Conservation (phyloP, 2,797 vertebrate species). For the Siniperca undulata region DNA sequence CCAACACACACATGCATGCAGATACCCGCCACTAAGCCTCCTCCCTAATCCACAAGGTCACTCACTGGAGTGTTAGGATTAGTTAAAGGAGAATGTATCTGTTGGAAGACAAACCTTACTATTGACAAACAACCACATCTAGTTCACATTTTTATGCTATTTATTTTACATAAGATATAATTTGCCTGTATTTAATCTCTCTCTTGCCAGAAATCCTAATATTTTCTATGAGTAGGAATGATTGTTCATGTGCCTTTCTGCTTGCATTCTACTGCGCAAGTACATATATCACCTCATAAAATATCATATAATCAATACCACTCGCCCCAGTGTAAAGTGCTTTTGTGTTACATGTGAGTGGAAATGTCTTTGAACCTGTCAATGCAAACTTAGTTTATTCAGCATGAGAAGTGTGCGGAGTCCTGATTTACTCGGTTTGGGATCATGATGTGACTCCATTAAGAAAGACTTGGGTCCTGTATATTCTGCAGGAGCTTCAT, state of each 20-base stretch:
- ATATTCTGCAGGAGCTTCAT: not conserved
- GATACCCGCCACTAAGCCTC: slow-evolving; percentile 34
- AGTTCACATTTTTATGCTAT: not conserved
- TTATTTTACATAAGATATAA: not conserved
- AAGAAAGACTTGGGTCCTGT: slow-evolving; percentile 5
- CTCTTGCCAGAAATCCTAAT: not conserved
- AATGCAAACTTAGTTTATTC: slow-evolving; percentile 54
- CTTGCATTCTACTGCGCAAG: slow-evolving; percentile 19
- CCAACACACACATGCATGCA: slow-evolving; percentile 21
- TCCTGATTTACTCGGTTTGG: slow-evolving; percentile 12
- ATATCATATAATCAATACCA: slow-evolving; percentile 60
- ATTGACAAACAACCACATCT: slow-evolving; percentile 10
- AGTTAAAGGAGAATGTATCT: slow-evolving; percentile 26
- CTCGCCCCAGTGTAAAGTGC: slow-evolving; percentile 34
- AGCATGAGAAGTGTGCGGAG: slow-evolving; percentile 12
- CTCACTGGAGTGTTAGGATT: slow-evolving; percentile 14
- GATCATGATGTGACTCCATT: slow-evolving; percentile 14
- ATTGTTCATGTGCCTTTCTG: slow-evolving; percentile 1
- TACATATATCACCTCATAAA: slow-evolving; percentile 27
- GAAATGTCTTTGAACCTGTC: slow-evolving; percentile 43
- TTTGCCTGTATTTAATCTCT: slow-evolving; percentile 1
- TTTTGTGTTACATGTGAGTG: slow-evolving; percentile 49
- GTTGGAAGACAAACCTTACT: slow-evolving; percentile 2
- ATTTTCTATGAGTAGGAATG: not conserved
- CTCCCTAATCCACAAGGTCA: slow-evolving; percentile 50